These are phyloP conservation scores for Leptinotarsa juncta DNA, from an alignment of 2,888 invertebrate species.

Conservation along the genomic window DNA sequence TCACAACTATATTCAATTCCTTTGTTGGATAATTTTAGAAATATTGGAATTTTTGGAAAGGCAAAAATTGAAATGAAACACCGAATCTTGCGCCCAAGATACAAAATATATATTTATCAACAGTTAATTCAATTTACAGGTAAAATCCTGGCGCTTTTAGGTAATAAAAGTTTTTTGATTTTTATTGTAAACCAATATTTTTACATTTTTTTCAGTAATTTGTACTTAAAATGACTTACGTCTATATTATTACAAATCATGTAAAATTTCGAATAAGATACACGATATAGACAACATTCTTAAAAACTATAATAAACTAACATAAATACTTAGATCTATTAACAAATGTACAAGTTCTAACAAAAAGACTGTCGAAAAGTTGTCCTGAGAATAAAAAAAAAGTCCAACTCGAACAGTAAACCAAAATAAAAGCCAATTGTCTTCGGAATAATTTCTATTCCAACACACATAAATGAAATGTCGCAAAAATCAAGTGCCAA, in stretches of 20 bases:
- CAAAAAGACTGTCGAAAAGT: constrained; percentile 42
- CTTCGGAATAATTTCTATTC: constrained; percentile 8
- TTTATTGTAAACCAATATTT: constrained; percentile 58
- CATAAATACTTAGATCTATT: constrained; percentile 61
- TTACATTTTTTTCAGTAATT: constrained; percentile 58
- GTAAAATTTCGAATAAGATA: constrained; percentile 60
- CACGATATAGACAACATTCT: constrained; percentile 59
- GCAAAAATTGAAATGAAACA: constrained; percentile 48
- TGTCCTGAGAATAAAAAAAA: constrained; percentile 36
- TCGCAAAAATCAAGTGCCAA: constrained; percentile 1
- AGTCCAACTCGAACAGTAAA: constrained; percentile 32
- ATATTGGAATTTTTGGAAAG: not conserved
- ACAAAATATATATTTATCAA: constrained; percentile 62
- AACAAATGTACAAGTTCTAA: constrained; percentile 53
- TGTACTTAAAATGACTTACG: constrained; percentile 64
- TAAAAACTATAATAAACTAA: constrained; percentile 60
- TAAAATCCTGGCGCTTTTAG: constrained; percentile 61
- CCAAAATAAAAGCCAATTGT: constrained; percentile 27
- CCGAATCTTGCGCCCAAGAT: constrained; percentile 59
- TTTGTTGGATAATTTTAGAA: too few relatives aligned
- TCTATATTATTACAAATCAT: constrained; percentile 62
- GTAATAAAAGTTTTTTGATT: constrained; percentile 54
- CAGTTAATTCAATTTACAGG: constrained; percentile 58
- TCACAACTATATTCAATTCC: not conserved
- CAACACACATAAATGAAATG: constrained; percentile 19